Conservation (phyloP, 64 coral and sea anemone genomes). For the Anthopleura sola region DNA sequence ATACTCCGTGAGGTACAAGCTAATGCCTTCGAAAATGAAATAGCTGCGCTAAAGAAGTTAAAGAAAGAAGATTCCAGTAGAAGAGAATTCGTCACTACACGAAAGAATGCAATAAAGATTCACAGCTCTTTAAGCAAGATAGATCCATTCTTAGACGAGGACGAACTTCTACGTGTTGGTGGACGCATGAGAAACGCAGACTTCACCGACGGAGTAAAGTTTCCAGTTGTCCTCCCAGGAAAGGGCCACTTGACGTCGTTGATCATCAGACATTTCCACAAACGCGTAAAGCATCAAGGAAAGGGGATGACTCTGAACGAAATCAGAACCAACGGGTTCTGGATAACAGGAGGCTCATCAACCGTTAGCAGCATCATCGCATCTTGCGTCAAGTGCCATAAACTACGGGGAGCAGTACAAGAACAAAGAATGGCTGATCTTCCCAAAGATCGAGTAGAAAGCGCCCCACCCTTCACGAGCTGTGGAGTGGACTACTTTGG, state of each 20-base stretch:
- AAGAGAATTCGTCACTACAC: neutral
- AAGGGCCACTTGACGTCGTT: constrained; percentile 7
- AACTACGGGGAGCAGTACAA: neutral
- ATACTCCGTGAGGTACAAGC: neutral
- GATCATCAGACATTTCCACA: constrained; percentile 18
- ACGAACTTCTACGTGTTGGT: constrained; percentile 13
- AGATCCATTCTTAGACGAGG: constrained; percentile 20
- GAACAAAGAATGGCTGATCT: constrained; percentile 7
- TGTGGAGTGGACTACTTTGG: neutral
- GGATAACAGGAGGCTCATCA: neutral
- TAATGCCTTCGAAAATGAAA: neutral
- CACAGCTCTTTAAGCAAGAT: neutral
- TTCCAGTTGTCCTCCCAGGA: constrained; percentile 32
- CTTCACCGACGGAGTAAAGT: neutral
- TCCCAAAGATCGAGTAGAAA: neutral
- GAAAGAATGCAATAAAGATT: neutral
- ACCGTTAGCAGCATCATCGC: neutral
- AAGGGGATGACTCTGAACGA: constrained; percentile 3
- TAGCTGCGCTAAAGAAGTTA: neutral
- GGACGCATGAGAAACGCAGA: neutral
- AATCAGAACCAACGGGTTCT: constrained; percentile 1
- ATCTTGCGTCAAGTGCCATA: neutral
- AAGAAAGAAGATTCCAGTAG: neutral
- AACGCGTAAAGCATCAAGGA: constrained; percentile 6
- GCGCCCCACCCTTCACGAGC: neutral